Conservation (phyloP, 2,888 invertebrate genomes). For the Gandaritis pyraliata region DNA sequence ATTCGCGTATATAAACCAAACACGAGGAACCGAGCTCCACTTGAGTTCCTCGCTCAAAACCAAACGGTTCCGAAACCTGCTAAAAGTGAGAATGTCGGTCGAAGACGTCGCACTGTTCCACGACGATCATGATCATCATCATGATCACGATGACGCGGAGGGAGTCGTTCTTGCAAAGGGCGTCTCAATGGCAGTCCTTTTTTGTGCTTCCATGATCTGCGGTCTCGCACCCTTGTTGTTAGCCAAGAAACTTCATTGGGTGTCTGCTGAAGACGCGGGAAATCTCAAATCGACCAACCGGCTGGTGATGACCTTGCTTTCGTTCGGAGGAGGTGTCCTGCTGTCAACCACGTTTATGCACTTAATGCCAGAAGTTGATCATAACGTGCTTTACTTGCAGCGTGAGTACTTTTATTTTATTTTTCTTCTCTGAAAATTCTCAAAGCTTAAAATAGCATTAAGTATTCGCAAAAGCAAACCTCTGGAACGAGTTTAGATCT, state of each 20-base stretch:
- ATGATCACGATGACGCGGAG: constrained; percentile 62
- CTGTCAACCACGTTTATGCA: constrained; percentile 93
- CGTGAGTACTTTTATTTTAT: constrained; percentile 59
- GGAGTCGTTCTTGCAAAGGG: constrained; percentile 88
- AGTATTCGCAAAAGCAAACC: not conserved
- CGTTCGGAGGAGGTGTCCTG: constrained; percentile 94
- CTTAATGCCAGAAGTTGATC: constrained; percentile 90
- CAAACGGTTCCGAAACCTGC: constrained; percentile 27
- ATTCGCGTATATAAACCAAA: constrained; percentile 58
- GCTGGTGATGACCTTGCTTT: constrained; percentile 86
- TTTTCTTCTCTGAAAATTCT: not conserved
- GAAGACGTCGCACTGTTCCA: constrained; percentile 40
- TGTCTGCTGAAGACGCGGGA: constrained; percentile 74
- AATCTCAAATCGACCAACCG: constrained; percentile 76
- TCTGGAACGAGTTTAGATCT: not conserved
- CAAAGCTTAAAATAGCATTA: not conserved
- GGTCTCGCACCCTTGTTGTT: constrained; percentile 90
- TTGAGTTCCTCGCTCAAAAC: constrained; percentile 35
- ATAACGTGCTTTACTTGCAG: constrained; percentile 86
- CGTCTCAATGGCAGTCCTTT: constrained; percentile 91
- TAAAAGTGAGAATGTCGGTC: constrained; percentile 48
- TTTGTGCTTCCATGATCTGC: constrained; percentile 89
- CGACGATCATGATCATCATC: constrained; percentile 43
- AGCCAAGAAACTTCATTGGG: constrained; percentile 86
- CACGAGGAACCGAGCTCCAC: constrained; percentile 56